Percentiles rank a stretch among this genome's conserved stretches.
These are phyloP conservation scores for Perccottus glenii DNA, from an alignment of 2,113 vertebrate species.

Conservation along the genomic window DNA sequence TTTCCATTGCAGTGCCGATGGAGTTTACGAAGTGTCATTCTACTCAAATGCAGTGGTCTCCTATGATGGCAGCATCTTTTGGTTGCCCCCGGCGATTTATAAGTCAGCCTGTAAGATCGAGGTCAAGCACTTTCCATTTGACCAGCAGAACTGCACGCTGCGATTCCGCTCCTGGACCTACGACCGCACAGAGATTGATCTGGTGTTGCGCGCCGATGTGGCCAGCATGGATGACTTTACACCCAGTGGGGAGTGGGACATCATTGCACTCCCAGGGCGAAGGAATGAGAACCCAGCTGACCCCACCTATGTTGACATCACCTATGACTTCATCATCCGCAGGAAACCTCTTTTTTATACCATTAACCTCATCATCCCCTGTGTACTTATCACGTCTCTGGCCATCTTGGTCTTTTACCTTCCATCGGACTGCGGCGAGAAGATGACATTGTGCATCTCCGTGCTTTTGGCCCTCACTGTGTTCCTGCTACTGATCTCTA, in stretches of 20 bases:
- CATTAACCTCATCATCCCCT: slow-evolving; percentile 96
- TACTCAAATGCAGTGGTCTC: slow-evolving; percentile 97
- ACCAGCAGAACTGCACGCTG: slow-evolving; percentile 97
- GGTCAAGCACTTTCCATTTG: slow-evolving; percentile 96
- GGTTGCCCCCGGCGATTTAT: slow-evolving; percentile 95
- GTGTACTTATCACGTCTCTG: slow-evolving; percentile 93
- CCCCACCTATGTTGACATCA: slow-evolving; percentile 95
- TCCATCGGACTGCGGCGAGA: slow-evolving; percentile 93
- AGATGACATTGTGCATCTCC: slow-evolving; percentile 96
- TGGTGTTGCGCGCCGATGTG: slow-evolving; percentile 90
- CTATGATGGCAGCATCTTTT: slow-evolving; percentile 95
- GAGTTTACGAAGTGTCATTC: slow-evolving; percentile 98
- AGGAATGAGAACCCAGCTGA: slow-evolving; percentile 91
- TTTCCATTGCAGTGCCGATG: slow-evolving; percentile 84
- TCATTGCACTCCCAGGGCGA: slow-evolving; percentile 89
- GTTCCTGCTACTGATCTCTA: slow-evolving; percentile 95
- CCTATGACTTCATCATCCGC: slow-evolving; percentile 94
- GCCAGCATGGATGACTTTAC: slow-evolving; percentile 97
- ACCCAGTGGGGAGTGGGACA: slow-evolving; percentile 95
- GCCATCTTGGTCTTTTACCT: slow-evolving; percentile 96
- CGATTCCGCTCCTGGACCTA: slow-evolving; percentile 98
- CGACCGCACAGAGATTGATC: slow-evolving; percentile 91
- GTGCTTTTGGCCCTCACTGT: slow-evolving; percentile 94
- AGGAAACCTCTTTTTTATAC: slow-evolving; percentile 96
- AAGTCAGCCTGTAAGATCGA: slow-evolving; percentile 97